Base-by-base conservation (phyloP, 2,113 vertebrate genomes). In the Alligator mississippiensis region DNA sequence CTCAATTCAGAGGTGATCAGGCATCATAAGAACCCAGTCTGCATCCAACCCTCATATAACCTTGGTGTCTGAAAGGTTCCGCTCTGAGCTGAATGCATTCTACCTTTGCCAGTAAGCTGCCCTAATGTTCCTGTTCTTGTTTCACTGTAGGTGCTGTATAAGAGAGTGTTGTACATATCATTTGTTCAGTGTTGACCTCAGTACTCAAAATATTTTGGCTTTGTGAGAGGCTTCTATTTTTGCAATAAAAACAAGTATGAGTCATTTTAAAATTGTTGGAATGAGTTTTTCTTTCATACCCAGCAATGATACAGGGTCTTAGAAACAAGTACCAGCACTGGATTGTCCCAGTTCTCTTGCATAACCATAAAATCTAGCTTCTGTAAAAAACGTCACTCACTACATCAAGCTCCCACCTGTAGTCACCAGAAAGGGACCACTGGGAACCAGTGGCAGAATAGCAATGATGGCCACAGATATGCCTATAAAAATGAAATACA, bases 181-280 rank as follows among this genome's bases (percentile, higher is more conserved):
- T 64, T 92, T 89, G 60, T 77, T 61, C 64, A 55, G 17, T 77
- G 14, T 80, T 58, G 72, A 95, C 28, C 11, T 75, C 30, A 82
- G 61, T 4, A 6, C 64, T 84, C 4, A 1, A 17, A 17, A 88
- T 75, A 82, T 61, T 34, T 75, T 80, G 55, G 17, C 58, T 86
- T 82, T 90, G 12, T 75, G 81, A 85, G 70, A 88, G 55, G 11
- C 22, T 90, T 92, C 70, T 92, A 80, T 78, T 85, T 90, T 93
- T 94, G 16, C 62, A 94, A 72, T 64, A 91, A 82, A 92, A 92
- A 55, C 30, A 90, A 82, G 5, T 76, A 12, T 4, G 47, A 61
- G 4, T 77, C 0, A 59, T 80, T 82, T 86, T 77, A 58, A 82
- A 92, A 80, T 16, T 3, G 1, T 16, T 74, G 16, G 18, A 81